Percentiles rank a stretch among this genome's conserved stretches.
Conservation (phyloP, 2,797 vertebrate species). For the Tragelaphus eurycerus region DNA sequence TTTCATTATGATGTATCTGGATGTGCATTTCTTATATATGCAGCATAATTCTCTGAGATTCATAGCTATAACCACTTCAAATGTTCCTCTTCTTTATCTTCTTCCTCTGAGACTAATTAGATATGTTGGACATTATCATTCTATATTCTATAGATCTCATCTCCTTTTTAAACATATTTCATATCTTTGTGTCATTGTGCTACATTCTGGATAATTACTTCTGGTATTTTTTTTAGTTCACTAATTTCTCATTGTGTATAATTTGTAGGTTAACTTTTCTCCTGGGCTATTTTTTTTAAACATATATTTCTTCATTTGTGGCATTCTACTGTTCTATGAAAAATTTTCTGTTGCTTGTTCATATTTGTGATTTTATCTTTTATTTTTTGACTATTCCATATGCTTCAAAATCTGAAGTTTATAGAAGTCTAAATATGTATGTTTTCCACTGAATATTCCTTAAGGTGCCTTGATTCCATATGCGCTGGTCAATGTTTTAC, state of each 20-base stretch:
- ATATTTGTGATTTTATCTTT: constrained; percentile 3
- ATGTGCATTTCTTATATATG: neutral
- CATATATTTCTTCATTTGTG: neutral
- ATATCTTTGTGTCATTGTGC: neutral
- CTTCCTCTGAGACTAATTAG: neutral
- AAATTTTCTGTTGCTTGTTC: neutral
- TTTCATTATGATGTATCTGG: neutral
- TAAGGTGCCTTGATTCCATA: neutral
- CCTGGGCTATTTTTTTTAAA: neutral
- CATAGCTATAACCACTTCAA: neutral
- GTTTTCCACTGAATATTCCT: neutral
- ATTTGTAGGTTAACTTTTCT: neutral
- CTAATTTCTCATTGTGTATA: neutral
- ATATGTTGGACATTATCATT: neutral
- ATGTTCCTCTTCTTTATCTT: neutral
- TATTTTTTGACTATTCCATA: neutral
- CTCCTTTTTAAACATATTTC: neutral
- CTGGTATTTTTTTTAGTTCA: neutral
- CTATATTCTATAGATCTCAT: neutral
- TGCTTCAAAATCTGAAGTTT: neutral
- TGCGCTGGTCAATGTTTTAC: neutral
- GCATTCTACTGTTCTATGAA: neutral
- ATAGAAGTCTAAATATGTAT: neutral
- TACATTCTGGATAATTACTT: neutral
- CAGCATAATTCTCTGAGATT: neutral